A percentile compares a stretch with the other conserved stretches of the same genome.
Evolutionary conservation across 1,140 invertebrate genomes (phyloP).

Genomic region (Acromyrmex heyeri): DNA sequence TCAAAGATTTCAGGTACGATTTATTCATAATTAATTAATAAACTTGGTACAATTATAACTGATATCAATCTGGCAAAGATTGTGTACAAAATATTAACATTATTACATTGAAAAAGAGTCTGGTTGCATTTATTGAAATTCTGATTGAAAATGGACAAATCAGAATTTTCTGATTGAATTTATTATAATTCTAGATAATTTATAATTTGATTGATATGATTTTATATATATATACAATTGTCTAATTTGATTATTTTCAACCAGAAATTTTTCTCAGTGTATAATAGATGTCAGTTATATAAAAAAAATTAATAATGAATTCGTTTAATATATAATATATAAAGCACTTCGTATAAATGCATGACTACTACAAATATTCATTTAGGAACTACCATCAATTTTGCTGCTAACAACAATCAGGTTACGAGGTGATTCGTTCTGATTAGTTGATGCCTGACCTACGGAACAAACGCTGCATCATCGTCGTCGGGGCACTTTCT

Average conservation of each 20-base stretch:
- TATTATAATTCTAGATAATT: too few species aligned
- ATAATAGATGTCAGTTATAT: background rate
- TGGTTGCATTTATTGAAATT: too few species aligned
- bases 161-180: too few species aligned
- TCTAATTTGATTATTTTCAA: too few species aligned
- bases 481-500: constrained; percentile 44
- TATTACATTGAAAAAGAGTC: too few species aligned
- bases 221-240: too few species aligned
- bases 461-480: constrained; percentile 53
- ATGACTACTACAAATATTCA: constrained; percentile 19
- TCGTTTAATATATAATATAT: too few species aligned
- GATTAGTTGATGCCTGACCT: constrained; percentile 42
- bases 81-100: constrained; percentile 4
- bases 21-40: background rate
- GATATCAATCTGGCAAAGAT: background rate
- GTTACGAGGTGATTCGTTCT: constrained; percentile 54
- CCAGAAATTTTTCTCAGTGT: too few species aligned
- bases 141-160: too few species aligned
- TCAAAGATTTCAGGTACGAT: background rate
- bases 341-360: constrained; percentile 9
- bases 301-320: constrained; percentile 2
- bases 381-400: constrained; percentile 45
- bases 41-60: background rate
- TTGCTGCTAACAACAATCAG: constrained; percentile 46
- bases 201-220: too few species aligned